A percentile compares a stretch with the other conserved stretches of the same genome.
Evolutionary conservation across 2,888 invertebrate species (phyloP).

Genomic region (Carpatolechia fugitivella): DNA sequence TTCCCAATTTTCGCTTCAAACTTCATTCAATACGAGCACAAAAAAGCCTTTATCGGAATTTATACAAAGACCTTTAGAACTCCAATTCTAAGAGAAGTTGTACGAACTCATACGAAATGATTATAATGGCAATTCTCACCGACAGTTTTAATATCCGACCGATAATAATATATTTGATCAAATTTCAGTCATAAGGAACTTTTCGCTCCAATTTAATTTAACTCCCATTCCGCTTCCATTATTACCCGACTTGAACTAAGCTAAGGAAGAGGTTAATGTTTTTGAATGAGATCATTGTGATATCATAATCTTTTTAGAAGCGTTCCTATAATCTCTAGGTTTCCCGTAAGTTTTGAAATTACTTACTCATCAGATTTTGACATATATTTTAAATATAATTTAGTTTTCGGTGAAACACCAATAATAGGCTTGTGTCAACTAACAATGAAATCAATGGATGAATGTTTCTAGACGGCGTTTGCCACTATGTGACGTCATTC

Average conservation of each 20-base stretch:
- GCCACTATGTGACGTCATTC: too few species aligned
- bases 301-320: too few species aligned
- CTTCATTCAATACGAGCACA: neutral
- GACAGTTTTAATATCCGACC: constrained; percentile 23
- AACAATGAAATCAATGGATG: too few species aligned
- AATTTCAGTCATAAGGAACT: constrained; percentile 26
- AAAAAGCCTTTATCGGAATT: neutral
- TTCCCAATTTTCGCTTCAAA: neutral
- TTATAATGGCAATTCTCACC: constrained; percentile 1
- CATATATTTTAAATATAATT: too few species aligned
- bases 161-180: constrained; percentile 23
- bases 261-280: too few species aligned
- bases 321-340: too few species aligned
- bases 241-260: constrained; percentile 12
- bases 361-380: too few species aligned
- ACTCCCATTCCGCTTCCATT: constrained; percentile 29
- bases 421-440: too few species aligned
- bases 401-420: too few species aligned
- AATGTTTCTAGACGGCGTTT: too few species aligned
- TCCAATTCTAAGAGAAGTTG: neutral
- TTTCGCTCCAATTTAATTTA: constrained; percentile 37
- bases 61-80: neutral
- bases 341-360: too few species aligned
- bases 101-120: neutral
- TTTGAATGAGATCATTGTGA: too few species aligned